These are phyloP conservation scores for Sabellastarte sp. DNA, from an alignment of 2,888 invertebrate genomes.

Conservation along the genomic window DNA sequence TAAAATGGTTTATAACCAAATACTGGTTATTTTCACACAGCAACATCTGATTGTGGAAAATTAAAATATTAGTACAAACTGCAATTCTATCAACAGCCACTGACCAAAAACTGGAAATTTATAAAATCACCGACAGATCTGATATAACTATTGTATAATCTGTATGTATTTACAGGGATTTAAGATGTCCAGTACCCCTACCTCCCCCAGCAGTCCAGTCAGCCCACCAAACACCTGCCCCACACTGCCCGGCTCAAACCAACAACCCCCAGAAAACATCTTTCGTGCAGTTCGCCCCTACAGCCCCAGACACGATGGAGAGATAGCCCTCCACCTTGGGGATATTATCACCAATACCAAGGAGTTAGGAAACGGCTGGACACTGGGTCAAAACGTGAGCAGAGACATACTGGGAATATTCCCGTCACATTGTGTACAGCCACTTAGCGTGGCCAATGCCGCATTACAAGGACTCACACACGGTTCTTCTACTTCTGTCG, in stretches of 20 bases:
- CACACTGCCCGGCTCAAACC: neutral
- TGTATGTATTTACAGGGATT: conserved; percentile 7
- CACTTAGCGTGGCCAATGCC: too few relatives aligned
- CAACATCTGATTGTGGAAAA: too few relatives aligned
- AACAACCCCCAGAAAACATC: conserved; percentile 3
- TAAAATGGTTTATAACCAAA: too few relatives aligned
- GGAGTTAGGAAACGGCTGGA: conserved; percentile 31
- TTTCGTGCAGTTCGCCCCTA: conserved; percentile 20
- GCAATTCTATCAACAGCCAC: too few relatives aligned
- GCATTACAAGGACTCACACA: neutral
- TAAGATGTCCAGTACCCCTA: conserved; percentile 16
- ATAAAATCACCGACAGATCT: too few relatives aligned
- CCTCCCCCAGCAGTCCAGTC: conserved; percentile 9
- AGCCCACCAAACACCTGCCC: neutral
- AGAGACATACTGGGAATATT: conserved; percentile 26
- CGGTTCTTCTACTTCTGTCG: neutral
- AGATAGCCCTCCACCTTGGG: conserved; percentile 23
- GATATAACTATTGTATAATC: too few relatives aligned
- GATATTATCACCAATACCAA: conserved; percentile 24
- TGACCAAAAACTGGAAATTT: too few relatives aligned
- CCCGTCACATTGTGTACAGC: conserved; percentile 20
- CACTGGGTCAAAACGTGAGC: conserved; percentile 26
- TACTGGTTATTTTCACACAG: too few relatives aligned
- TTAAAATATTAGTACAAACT: too few relatives aligned
- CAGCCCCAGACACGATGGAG: conserved; percentile 25